A percentile compares a stretch with the other conserved stretches of the same genome.
Conservation (phyloP, 2,888 invertebrate species). For the Eremobia ochroleuca region DNA sequence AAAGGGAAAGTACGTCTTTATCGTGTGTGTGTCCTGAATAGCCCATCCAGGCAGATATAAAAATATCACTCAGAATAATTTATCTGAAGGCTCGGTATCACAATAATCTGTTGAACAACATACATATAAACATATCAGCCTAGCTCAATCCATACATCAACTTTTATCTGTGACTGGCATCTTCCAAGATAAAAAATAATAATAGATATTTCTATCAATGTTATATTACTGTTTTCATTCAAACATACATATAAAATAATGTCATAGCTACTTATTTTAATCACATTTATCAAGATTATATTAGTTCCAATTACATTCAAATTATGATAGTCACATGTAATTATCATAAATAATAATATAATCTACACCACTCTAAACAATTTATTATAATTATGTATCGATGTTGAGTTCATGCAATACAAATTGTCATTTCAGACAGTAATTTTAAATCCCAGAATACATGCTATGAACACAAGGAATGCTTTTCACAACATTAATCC, state of each 20-base stretch:
- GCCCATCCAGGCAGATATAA: constrained; percentile 14
- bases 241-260: constrained; percentile 42
- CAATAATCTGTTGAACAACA: constrained; percentile 67
- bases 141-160: constrained; percentile 78
- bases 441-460: background rate
- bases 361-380: constrained; percentile 13
- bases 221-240: constrained; percentile 36
- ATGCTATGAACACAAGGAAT: constrained; percentile 43
- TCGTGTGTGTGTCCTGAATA: constrained; percentile 7
- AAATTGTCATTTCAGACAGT: constrained; percentile 1
- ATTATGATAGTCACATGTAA: constrained; percentile 34
- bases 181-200: constrained; percentile 69
- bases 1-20: constrained; percentile 22
- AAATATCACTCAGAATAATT: constrained; percentile 43
- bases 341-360: constrained; percentile 30
- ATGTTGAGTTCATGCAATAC: background rate
- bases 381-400: constrained; percentile 6
- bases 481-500: constrained; percentile 49
- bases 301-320: constrained; percentile 28
- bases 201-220: constrained; percentile 39
- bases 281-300: constrained; percentile 38
- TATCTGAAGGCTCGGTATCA: constrained; percentile 59
- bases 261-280: constrained; percentile 47
- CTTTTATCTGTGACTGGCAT: constrained; percentile 77
- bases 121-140: constrained; percentile 65